Evolutionary conservation across 2,113 vertebrate genomes (phyloP).

Genomic region (Myrmecobius fasciatus): DNA sequence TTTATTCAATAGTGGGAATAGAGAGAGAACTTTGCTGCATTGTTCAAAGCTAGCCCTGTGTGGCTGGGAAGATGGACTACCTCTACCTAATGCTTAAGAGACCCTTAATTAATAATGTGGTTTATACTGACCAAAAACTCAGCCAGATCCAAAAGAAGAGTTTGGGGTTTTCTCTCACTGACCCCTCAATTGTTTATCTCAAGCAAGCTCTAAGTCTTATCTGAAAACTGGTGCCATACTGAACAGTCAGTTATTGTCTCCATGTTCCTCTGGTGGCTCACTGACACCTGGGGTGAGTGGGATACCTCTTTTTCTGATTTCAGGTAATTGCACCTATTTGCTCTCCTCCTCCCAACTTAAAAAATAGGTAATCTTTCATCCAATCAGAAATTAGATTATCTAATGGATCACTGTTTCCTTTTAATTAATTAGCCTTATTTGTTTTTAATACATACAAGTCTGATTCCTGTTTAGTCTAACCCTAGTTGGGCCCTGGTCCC

Average conservation of each 20-base stretch:
- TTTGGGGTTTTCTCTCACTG: too few species aligned
- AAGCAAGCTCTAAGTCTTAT: not conserved
- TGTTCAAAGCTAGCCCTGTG: too few species aligned
- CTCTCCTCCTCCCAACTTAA: not conserved
- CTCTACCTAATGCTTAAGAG: not conserved
- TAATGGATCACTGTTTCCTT: not conserved
- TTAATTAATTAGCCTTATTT: not conserved
- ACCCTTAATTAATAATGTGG: too few species aligned
- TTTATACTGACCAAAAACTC: too few species aligned
- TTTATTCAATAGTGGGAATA: too few species aligned
- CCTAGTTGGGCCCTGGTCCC: too few species aligned
- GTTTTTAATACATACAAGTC: too few species aligned
- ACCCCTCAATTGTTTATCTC: not conserved
- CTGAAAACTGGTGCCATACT: too few species aligned
- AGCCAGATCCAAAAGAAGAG: not conserved
- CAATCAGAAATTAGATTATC: not conserved
- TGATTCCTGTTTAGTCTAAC: too few species aligned
- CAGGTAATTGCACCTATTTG: not conserved
- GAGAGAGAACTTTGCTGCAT: too few species aligned
- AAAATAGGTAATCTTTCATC: not conserved
- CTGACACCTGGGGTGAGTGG: not conserved
- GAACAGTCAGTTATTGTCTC: not conserved
- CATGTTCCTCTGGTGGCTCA: not conserved
- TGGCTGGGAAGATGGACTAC: too few species aligned
- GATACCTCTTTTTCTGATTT: not conserved